Percentiles rank a stretch among this genome's conserved stretches.
Conservation (phyloP, 2,113 vertebrate genomes). For the Pseudolaguvia tuberculata region DNA sequence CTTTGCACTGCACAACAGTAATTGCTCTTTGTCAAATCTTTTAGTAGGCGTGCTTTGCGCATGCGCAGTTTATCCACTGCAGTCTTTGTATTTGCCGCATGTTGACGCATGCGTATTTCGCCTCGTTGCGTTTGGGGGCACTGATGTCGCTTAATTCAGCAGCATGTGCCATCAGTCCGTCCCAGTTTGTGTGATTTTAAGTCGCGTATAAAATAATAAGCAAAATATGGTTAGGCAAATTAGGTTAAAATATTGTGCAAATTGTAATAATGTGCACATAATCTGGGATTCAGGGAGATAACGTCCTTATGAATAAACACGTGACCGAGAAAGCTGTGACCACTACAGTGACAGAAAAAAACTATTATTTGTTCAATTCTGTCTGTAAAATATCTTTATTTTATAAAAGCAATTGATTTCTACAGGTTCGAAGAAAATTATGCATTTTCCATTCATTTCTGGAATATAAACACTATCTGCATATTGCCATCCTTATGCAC, state of each 20-base stretch:
- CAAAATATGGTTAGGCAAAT: neutral
- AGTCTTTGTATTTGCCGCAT: constrained; percentile 61
- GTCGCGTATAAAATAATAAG: no score
- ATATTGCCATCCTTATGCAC: neutral
- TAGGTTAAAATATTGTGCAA: neutral
- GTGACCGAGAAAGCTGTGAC: neutral
- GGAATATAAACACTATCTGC: neutral
- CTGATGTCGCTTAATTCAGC: neutral
- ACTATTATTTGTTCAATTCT: neutral
- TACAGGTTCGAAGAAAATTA: neutral
- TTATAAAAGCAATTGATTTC: neutral
- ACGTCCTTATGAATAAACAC: neutral
- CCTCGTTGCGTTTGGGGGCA: neutral
- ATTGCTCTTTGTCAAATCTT: constrained; percentile 46
- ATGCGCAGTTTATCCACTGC: constrained; percentile 46
- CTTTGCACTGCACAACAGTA: constrained; percentile 29
- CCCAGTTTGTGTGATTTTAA: neutral
- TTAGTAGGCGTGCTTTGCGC: constrained; percentile 44
- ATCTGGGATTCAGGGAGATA: neutral
- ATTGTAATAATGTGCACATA: neutral
- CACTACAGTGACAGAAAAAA: neutral
- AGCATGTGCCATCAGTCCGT: neutral
- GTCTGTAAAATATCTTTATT: neutral
- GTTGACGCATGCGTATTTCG: constrained; percentile 59
- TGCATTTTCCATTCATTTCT: neutral